A percentile compares a stretch with the other conserved stretches of the same genome.
Evolutionary conservation across 2,113 vertebrate genomes (phyloP).

Genomic region (Cebus imitator): DNA sequence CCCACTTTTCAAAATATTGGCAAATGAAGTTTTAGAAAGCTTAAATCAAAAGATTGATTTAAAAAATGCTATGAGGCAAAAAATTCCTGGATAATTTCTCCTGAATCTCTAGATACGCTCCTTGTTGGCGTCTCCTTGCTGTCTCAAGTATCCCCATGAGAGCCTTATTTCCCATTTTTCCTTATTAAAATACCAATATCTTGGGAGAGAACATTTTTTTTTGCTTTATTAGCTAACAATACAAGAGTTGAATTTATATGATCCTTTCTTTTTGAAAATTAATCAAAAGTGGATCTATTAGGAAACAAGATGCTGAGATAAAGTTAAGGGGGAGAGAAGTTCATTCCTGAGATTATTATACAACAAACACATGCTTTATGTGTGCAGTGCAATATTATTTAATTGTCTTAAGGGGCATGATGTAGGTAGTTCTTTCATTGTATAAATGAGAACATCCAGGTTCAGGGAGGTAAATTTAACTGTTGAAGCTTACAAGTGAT

Average conservation of each 20-base stretch:
- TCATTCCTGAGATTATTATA: neutral
- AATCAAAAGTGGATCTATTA: neutral
- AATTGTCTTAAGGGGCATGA: neutral
- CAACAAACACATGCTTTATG: neutral
- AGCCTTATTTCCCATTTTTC: neutral
- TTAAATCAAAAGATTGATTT: neutral
- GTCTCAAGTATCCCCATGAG: neutral
- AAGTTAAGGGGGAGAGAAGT: neutral
- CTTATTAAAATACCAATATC: constrained; percentile 19
- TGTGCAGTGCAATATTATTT: neutral
- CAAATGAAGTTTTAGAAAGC: neutral
- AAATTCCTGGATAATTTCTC: neutral
- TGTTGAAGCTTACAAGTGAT: neutral
- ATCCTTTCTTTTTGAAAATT: constrained; percentile 13
- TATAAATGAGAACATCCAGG: neutral
- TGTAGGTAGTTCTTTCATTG: neutral
- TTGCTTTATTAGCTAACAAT: neutral
- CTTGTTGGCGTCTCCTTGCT: neutral
- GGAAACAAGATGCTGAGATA: neutral
- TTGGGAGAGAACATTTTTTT: constrained; percentile 11
- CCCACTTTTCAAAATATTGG: neutral
- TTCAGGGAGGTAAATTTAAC: neutral
- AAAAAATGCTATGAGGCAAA: neutral
- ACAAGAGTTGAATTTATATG: neutral
- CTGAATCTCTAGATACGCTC: neutral